phyloP scores from a whole-genome alignment of 2,113 vertebrate species.

The Rattus rattus region DNA sequence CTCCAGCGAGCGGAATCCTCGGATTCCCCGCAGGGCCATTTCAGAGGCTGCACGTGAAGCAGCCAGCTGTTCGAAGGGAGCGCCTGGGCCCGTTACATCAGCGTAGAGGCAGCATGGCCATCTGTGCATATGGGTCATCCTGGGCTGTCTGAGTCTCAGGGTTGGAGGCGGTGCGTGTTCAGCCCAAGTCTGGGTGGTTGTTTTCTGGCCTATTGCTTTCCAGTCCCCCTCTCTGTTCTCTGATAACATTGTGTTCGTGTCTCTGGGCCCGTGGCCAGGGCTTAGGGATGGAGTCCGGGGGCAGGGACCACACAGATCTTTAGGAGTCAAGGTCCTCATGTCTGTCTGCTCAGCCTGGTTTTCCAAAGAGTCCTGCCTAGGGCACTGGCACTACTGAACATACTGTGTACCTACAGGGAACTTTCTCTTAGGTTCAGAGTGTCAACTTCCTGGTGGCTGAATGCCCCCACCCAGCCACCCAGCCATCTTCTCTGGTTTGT shows the following conservation, averaged over 20 bases:
- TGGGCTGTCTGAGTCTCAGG: constrained; percentile 20
- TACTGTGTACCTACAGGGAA: background rate
- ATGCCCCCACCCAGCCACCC: background rate
- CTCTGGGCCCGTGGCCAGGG: background rate
- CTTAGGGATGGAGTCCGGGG: background rate
- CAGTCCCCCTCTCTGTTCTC: background rate
- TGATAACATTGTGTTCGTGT: background rate
- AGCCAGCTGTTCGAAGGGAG: constrained; percentile 86
- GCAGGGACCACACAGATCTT: background rate
- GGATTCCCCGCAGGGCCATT: constrained; percentile 85
- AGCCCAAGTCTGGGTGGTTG: background rate
- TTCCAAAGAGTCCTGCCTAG: background rate
- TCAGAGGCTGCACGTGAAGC: constrained; percentile 84
- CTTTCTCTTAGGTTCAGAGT: constrained; percentile 7
- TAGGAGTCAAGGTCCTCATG: background rate
- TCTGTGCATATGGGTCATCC: constrained; percentile 81
- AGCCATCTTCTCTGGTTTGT: constrained; percentile 6
- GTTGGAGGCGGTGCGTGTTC: background rate
- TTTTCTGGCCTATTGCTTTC: background rate
- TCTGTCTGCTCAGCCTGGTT: background rate
- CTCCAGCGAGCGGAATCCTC: constrained; percentile 83
- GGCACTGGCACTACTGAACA: constrained; percentile 23
- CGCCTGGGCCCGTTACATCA: constrained; percentile 80
- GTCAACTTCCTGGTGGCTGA: background rate
- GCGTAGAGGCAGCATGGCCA: constrained; percentile 78